Conservation (phyloP, 2,113 vertebrate species). For the Vulpes vulpes region DNA sequence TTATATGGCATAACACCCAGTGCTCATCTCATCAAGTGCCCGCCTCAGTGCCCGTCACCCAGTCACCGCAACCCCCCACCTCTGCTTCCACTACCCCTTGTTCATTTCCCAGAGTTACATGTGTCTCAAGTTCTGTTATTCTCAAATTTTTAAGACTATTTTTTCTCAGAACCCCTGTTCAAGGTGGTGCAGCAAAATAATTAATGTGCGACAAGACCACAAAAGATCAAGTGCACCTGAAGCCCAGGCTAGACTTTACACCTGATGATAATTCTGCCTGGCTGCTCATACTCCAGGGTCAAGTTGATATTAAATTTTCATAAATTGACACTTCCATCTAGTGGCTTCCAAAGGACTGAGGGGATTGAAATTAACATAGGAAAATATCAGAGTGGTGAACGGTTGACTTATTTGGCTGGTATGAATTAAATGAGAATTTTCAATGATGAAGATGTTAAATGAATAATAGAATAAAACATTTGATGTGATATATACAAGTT, state of each 20-base stretch:
- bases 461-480: constrained; percentile 43
- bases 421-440: constrained; percentile 54
- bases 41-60: too few relatives aligned
- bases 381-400: constrained; percentile 44
- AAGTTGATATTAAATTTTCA: constrained; percentile 70
- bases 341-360: constrained; percentile 36
- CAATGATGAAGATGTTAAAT: constrained; percentile 16
- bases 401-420: not conserved
- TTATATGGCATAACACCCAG: too few relatives aligned
- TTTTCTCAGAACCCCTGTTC: constrained; percentile 19
- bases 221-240: not conserved
- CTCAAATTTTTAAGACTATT: not conserved
- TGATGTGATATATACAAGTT: constrained; percentile 30
- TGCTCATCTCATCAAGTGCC: too few relatives aligned
- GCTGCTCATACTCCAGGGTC: constrained; percentile 38
- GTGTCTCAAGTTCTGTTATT: not conserved
- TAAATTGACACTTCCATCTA: constrained; percentile 56
- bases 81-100: too few relatives aligned
- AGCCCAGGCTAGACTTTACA: constrained; percentile 43
- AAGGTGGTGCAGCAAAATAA: not conserved
- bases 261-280: constrained; percentile 37
- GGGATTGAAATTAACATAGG: constrained; percentile 42
- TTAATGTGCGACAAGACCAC: constrained; percentile 3
- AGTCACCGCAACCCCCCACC: too few relatives aligned
- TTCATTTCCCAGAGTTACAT: too few relatives aligned